Base-by-base conservation (phyloP, 2,888 invertebrate genomes). In the Allygus modestus region DNA sequence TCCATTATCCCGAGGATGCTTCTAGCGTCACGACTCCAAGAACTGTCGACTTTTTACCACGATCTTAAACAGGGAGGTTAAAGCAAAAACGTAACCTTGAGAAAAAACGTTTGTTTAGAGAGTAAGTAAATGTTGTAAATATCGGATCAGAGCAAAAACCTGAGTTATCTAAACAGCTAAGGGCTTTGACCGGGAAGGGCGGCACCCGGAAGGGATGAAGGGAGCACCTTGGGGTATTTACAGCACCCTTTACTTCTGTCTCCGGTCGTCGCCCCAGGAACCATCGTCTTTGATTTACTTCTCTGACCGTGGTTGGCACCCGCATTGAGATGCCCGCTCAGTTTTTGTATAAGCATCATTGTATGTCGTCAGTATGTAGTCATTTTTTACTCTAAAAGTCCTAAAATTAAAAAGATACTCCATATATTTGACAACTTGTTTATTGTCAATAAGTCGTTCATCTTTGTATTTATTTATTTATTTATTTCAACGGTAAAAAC, bases 71-170 rank as follows among this genome's bases (percentile, higher is more conserved):
- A 9, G 37, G 51, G 28, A 77, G 46, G 75, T 77, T 46, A 77
- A 77, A 77, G 75, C 75, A 77, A 77, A 77, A 77, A 77, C 75
- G 43, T 41, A 46, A 43, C 75, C 75, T 11, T 46, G 15, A 23
- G 26, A 77, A 77, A 77, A 46, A 41, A 28, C 28, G 17, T 41
- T 11, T 41, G 73, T 77, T 43, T 43, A 15, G 7, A 46, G 46
- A 28, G 43, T 77, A 46, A 77, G 75, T 77, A 46, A 77, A 51
- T 23, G 46, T 77, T 77, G 75, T 77, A 77, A 77, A 77, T 77
- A 77, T 77, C 17, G 28, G 46, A 73, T 33, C 37, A 15, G 75
- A 77, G 75, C 75, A 77, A 77, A 73, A 77, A 77, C 43, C 41
- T 41, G 26, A 77, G 46, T 4, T 41, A 15, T 41, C 41, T 37